Percentiles rank a stretch among this genome's conserved stretches.
Conservation (phyloP, 2,113 vertebrate genomes). For the Grus americana region DNA sequence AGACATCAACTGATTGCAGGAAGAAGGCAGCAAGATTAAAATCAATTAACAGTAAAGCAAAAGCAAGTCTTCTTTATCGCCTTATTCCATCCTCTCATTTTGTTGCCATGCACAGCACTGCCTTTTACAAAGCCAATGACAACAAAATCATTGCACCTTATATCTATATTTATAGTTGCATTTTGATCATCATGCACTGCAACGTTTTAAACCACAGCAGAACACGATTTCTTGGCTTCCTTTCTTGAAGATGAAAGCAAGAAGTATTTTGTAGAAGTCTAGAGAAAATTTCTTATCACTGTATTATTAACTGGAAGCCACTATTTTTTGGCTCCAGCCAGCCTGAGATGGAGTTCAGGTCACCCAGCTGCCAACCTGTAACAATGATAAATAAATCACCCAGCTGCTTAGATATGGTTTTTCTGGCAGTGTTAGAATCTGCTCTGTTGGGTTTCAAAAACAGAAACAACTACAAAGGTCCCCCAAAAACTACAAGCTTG, state of each 20-base stretch:
- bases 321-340: not conserved
- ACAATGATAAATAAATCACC: slow-evolving; percentile 1
- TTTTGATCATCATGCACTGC: not conserved
- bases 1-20: not conserved
- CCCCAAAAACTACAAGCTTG: not conserved
- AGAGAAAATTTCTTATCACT: not conserved
- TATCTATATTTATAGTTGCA: not conserved
- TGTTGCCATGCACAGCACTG: not conserved
- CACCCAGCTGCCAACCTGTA: not conserved
- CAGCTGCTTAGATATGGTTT: not conserved
- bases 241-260: not conserved
- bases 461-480: not conserved
- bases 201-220: not conserved
- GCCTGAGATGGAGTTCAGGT: not conserved
- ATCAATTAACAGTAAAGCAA: not conserved
- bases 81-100: not conserved
- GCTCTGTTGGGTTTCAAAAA: not conserved
- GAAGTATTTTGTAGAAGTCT: not conserved
- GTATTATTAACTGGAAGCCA: not conserved
- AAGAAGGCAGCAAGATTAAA: not conserved
- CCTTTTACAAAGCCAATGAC: not conserved
- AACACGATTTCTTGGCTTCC: not conserved
- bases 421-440: not conserved
- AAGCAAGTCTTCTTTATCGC: not conserved
- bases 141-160: not conserved